Evolutionary conservation across 2,113 vertebrate species (phyloP), one percentile per base, ranked within the genome.

Genomic region (Calidris pygmaea): DNA sequence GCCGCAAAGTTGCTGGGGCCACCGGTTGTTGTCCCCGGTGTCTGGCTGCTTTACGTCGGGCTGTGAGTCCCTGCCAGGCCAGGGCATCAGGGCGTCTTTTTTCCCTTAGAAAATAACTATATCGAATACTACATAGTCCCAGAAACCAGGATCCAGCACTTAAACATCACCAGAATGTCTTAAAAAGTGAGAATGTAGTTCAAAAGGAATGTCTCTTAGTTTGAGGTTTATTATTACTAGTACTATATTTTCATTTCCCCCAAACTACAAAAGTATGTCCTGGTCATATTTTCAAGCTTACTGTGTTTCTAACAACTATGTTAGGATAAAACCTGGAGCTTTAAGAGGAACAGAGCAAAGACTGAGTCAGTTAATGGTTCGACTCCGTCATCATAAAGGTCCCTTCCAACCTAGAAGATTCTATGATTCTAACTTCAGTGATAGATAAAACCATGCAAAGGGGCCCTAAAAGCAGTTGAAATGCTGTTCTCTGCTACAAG

Each of bases 41-140:
- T 39, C 39, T 39, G n/a, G 0, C 16, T 34, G 48, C n/a, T 68
- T 58, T 27, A 0, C 0, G 0, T 3, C 7, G 10, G 14, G 4
- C 32, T 4, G 15, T 2, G 19, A 67, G 56, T 29, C 6, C 8
- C 16, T 37, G 35, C 5, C 0, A 7, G 24, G 5, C 32, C 53
- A 20, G 45, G 35, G 30, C 27, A 52, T 32, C 1, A 0, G 8
- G 7, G 15, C 6, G 9, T 2, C 6, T 63, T 89, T 85, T 85
- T 45, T 7, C 8, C 11, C 21, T 27, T 67, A 43, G 43, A 43
- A 90, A 84, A 73, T 43, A 34, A 21, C 7, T 45, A 0, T 37
- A 30, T 16, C 7, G 8, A 71, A 39, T 37, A 29, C 13, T 9
- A 7, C 26, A 5, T 8, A 7, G 22, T 12, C 12, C 35, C 43